Conservation (phyloP, 2,797 vertebrate genomes). For the Anguilla marmorata region DNA sequence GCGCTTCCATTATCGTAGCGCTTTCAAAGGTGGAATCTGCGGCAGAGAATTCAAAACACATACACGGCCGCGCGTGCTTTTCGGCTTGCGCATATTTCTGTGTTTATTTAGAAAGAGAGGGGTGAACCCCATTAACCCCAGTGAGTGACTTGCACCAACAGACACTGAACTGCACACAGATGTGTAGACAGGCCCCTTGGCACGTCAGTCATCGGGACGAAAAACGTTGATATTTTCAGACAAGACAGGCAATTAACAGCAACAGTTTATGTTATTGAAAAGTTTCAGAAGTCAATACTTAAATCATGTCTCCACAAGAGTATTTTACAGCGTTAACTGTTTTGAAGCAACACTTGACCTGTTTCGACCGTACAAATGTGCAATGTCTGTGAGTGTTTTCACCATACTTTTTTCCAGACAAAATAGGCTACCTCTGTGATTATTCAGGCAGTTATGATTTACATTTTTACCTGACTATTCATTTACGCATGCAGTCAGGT, state of each 20-base stretch:
- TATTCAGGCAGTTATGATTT: background rate
- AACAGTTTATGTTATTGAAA: conserved; percentile 60
- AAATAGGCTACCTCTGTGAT: background rate
- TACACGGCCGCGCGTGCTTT: conserved; percentile 44
- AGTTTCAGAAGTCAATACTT: conserved; percentile 34
- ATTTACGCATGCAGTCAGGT: background rate
- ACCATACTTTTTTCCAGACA: background rate
- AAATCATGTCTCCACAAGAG: conserved; percentile 17
- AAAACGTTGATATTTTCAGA: conserved; percentile 58
- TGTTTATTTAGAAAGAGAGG: conserved; percentile 46
- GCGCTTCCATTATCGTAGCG: conserved; percentile 43
- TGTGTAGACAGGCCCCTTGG: conserved; percentile 40
- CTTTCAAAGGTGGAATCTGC: conserved; percentile 45
- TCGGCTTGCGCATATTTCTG: conserved; percentile 50
- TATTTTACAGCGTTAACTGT: conserved; percentile 6
- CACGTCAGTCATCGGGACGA: conserved; percentile 44
- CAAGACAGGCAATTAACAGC: conserved; percentile 45
- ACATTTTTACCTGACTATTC: background rate
- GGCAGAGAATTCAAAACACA: conserved; percentile 53
- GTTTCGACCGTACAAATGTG: background rate
- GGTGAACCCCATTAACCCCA: conserved; percentile 2
- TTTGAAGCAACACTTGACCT: conserved; percentile 14
- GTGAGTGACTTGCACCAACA: background rate
- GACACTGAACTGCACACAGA: conserved; percentile 22
- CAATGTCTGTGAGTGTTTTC: background rate